Evolutionary conservation across 1,140 invertebrate genomes (phyloP).

Genomic region (Drosophila orosa): DNA sequence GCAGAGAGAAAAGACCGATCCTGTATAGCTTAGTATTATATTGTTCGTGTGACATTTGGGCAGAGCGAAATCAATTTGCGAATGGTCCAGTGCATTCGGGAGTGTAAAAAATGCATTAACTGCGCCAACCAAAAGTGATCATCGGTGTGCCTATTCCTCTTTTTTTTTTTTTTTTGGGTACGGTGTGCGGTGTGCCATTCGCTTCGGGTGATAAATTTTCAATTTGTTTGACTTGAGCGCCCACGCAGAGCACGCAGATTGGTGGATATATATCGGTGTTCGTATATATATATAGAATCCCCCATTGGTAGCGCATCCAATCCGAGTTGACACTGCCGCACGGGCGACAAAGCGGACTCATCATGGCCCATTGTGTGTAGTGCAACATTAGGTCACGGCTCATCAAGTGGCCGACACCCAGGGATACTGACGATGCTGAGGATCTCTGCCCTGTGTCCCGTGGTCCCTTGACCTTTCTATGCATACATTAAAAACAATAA

Average conservation of each 20-base stretch:
- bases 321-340: conserved; percentile 67
- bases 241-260: conserved; percentile 33
- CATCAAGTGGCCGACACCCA: conserved; percentile 52
- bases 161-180: background rate
- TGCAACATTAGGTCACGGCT: conserved; percentile 79
- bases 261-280: background rate
- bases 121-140: conserved; percentile 70
- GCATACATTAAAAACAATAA: conserved; percentile 78
- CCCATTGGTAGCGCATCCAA: conserved; percentile 70
- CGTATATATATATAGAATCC: background rate
- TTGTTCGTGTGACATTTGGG: conserved; percentile 52
- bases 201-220: conserved; percentile 76
- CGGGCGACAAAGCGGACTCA: conserved; percentile 49
- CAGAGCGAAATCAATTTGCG: conserved; percentile 74
- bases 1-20: background rate
- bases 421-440: background rate
- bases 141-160: conserved; percentile 23
- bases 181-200: conserved; percentile 23
- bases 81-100: conserved; percentile 61
- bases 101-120: conserved; percentile 78
- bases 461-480: conserved; percentile 29
- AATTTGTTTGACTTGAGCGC: conserved; percentile 80
- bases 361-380: conserved; percentile 77
- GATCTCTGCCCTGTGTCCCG: background rate
- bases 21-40: background rate